Conservation (phyloP, 1,140 invertebrate genomes). For the Physella acuta region DNA sequence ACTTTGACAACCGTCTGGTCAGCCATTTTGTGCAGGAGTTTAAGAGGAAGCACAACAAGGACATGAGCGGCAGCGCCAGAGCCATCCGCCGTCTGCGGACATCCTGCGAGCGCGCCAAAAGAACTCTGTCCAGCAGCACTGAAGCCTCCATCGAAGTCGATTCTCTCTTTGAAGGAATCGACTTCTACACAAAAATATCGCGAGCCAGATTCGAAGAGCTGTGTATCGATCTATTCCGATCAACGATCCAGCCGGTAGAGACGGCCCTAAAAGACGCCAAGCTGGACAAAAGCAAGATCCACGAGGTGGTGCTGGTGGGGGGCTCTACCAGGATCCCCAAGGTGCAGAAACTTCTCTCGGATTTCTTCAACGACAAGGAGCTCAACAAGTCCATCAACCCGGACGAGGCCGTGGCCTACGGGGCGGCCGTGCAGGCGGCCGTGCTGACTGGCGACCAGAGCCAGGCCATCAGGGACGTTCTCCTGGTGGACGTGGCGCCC, state of each 20-base stretch:
- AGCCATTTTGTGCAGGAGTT: conserved; percentile 75
- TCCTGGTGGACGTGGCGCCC: conserved; percentile 58
- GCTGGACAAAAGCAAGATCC: conserved; percentile 86
- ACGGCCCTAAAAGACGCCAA: conserved; percentile 91
- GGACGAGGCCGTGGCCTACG: conserved; percentile 66
- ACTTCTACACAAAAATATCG: conserved; percentile 72
- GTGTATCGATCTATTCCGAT: conserved; percentile 82
- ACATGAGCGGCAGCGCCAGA: conserved; percentile 42
- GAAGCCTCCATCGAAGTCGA: conserved; percentile 64
- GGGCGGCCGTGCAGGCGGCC: conserved; percentile 65
- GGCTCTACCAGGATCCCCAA: conserved; percentile 98
- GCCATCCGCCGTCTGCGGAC: conserved; percentile 64
- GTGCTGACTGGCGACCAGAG: conserved; percentile 54
- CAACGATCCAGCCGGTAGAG: conserved; percentile 92
- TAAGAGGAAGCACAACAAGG: conserved; percentile 51
- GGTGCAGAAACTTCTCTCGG: conserved; percentile 89
- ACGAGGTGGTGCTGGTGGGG: conserved; percentile 95
- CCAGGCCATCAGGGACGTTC: conserved; percentile 52
- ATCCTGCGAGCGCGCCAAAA: conserved; percentile 70
- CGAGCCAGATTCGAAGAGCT: conserved; percentile 74
- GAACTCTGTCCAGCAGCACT: conserved; percentile 55
- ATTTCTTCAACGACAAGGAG: conserved; percentile 68
- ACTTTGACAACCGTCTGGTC: conserved; percentile 67
- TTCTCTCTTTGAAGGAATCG: conserved; percentile 28
- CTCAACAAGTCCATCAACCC: conserved; percentile 71